Percentiles rank a stretch among this genome's conserved stretches.
phyloP scores from a whole-genome alignment of 2,888 invertebrate species.

The Dorcus parallelipipedus region DNA sequence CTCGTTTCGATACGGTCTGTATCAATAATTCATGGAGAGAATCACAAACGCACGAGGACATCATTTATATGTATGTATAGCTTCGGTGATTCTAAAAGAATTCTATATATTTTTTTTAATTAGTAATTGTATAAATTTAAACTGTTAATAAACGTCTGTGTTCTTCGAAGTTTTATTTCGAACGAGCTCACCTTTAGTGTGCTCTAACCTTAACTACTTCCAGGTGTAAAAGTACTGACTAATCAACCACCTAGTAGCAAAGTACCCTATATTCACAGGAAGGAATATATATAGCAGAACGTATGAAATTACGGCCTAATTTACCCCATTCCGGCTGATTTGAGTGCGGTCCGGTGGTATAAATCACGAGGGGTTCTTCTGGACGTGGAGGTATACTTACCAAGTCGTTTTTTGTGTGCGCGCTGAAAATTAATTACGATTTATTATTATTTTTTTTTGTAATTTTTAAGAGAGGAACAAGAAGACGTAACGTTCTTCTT shows the following conservation, averaged over 20 bases:
- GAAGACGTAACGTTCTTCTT: no score
- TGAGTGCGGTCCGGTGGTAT: constrained; percentile 1
- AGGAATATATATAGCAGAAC: constrained; percentile 19
- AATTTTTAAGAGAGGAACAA: no score
- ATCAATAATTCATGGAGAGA: no score
- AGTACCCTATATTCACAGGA: constrained; percentile 12
- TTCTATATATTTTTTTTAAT: no score
- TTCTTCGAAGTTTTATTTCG: no score
- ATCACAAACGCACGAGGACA: no score
- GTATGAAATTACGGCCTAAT: constrained; percentile 20
- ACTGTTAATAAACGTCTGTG: no score
- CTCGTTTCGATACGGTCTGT: no score
- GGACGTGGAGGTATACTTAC: constrained; percentile 4
- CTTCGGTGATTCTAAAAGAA: no score
- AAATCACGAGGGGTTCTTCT: constrained; percentile 5
- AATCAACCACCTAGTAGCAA: constrained; percentile 21
- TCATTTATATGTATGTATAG: no score
- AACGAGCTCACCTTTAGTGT: constrained; percentile 1
- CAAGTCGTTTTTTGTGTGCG: constrained; percentile 2
- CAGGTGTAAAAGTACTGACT: constrained; percentile 23
- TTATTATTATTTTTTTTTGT: not conserved
- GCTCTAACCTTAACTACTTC: constrained; percentile 3
- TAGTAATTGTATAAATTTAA: no score
- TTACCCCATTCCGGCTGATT: constrained; percentile 12
- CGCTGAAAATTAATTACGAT: constrained; percentile 3